Evolutionary conservation across 1,140 invertebrate species (phyloP), one percentile per base, ranked within the genome.

Genomic region (Drosophila chauvacae): DNA sequence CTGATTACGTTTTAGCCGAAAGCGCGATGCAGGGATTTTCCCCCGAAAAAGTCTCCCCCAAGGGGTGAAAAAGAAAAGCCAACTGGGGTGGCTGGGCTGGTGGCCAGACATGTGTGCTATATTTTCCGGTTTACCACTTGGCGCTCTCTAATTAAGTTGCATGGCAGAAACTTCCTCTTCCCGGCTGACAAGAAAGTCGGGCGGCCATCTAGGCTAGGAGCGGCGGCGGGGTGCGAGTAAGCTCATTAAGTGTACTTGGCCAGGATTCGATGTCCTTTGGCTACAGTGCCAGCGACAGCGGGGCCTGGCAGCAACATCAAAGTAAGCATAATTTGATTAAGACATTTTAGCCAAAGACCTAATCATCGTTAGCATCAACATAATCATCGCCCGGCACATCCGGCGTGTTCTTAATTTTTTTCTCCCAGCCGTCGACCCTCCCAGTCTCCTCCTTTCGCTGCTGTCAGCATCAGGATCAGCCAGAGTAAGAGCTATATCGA

Each of bases 281-380:
- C 63, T 53, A 47, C 11, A 28, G 33, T 23, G 60, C 18, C 48
- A 69, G 53, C 58, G 48, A 20, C 51, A 60, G 39, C 53, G 53
- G 59, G 62, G 60, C 65, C 69, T 77, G 74, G 45, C 23, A 68
- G 61, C 81, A 88, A 88, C 86, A 90, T 90, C 85, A 90, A 90
- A 90, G 85, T 90, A 90, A 90, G 85, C 85, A 90, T 90, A 90
- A 90, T 90, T 90, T 90, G 85, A 90, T 90, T 90, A 90, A 90
- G 85, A 90, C 86, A 90, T 90, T 90, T 90, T 90, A 90, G 85
- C 86, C 81, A 90, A 90, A 90, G 70, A 79, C 81, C 85, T 85
- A 90, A 90, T 90, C 85, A 90, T 90, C 85, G 90, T 90, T 90
- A 90, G 86, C 85, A 90, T 90, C 85, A 90, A 79, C 81, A 80